Base-by-base conservation (phyloP, 2,113 vertebrate genomes). In the Takifugu bimaculatus region DNA sequence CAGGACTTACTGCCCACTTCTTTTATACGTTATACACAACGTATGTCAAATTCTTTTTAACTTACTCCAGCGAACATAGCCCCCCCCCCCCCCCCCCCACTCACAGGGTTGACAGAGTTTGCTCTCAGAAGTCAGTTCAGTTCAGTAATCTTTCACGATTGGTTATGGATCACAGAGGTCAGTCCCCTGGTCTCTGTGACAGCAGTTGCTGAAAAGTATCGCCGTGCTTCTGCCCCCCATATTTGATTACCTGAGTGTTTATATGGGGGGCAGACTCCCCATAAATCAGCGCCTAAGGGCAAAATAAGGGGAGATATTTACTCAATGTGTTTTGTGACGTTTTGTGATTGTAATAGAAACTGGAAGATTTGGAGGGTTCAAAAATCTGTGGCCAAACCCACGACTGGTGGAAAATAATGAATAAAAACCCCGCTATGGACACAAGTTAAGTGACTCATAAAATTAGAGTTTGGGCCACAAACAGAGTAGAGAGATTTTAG, bases 161-260 rank as follows among this genome's bases (percentile, higher is more conserved):
- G 66, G 85, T 79, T 80, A 69, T 77, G 81, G 79, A 82, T 83
- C 80, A 74, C 53, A 54, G 48, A 62, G 76, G 84, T 81, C 66
- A 78, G 71, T 66, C 65, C 52, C 10, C 52, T 13, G 77, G 68
- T 74, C 71, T 72, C 54, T 13, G 50, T 32, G 50, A 47, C 53
- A 49, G 61, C 52, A 4, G 20, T 4, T 55, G 48, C 42, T 66
- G 15, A 68, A 27, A 53, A 45, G 6, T 47, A 26, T 62, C 66
- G 44, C 51, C 73, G 68, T 57, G 66, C 26, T 27, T 50, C 42
- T 29, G 60, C 51, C 57, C 58, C 57, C 43, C 39, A 13, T 72
- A 47, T 67, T 70, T 78, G 57, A 64, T 26, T 72, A 58, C 72
- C 78, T 76, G 48, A 79, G 73, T 68, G 64, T 68, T 64, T 60